phyloP scores from a whole-genome alignment of 37 sponge, comb jelly and placozoan species.

The Petrosia ficiformis region DNA sequence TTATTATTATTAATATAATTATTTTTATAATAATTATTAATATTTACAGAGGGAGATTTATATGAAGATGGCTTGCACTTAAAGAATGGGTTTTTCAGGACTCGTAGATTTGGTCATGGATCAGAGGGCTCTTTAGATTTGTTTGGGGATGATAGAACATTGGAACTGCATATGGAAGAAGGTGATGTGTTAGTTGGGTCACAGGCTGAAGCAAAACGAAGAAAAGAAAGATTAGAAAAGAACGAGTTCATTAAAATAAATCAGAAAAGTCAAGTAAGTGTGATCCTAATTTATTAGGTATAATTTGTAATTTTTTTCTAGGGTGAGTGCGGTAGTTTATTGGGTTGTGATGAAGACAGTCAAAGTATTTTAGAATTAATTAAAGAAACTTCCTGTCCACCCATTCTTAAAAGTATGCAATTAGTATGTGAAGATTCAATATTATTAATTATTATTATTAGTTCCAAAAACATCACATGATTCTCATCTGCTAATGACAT shows the following conservation, averaged over 20 bases:
- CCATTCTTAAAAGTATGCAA: constrained; percentile 31
- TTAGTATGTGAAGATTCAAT: too few species aligned
- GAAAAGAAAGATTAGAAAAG: constrained; percentile 69
- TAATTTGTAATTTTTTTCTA: too few species aligned
- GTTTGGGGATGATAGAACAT: constrained; percentile 49
- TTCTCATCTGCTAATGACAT: not conserved
- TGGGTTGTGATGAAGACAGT: constrained; percentile 65
- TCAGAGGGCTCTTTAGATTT: constrained; percentile 78
- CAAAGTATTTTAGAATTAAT: constrained; percentile 63
- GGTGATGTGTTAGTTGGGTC: constrained; percentile 30
- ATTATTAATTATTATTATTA: too few species aligned
- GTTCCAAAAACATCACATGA: not conserved
- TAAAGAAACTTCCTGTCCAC: constrained; percentile 40
- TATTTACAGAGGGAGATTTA: constrained; percentile 64
- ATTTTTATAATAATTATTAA: not conserved
- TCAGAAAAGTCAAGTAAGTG: constrained; percentile 53
- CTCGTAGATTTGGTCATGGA: constrained; percentile 55
- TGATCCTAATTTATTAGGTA: not conserved
- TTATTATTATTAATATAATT: not conserved
- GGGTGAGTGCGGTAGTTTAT: too few species aligned
- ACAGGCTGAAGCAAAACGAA: constrained; percentile 44
- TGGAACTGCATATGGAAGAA: constrained; percentile 14
- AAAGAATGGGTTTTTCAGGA: constrained; percentile 87
- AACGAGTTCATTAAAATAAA: constrained; percentile 69
- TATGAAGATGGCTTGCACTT: constrained; percentile 79